A percentile compares a stretch with the other conserved stretches of the same genome.
Evolutionary conservation across 2,113 vertebrate genomes (phyloP).

Genomic region (Bolborhynchus lineola): DNA sequence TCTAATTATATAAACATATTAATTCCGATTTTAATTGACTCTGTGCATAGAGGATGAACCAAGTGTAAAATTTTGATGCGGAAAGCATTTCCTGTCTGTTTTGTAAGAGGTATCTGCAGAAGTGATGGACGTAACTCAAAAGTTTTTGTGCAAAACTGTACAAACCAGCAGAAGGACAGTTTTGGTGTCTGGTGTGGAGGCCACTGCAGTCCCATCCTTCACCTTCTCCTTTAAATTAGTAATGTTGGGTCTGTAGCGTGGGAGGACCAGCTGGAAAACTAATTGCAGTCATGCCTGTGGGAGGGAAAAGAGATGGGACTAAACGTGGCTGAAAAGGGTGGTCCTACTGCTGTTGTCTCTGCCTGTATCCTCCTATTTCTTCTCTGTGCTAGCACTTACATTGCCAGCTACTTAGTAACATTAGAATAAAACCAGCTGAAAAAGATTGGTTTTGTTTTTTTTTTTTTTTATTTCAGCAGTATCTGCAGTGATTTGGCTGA

Average conservation of each 20-base stretch:
- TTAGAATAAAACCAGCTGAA: background rate
- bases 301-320: background rate
- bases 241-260: background rate
- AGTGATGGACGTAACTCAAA: background rate
- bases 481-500: background rate
- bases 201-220: background rate
- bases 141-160: background rate
- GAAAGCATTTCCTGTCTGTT: background rate
- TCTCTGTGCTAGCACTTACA: background rate
- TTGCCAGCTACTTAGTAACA: background rate
- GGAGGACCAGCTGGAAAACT: background rate
- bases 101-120: background rate
- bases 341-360: background rate
- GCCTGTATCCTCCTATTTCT: background rate
- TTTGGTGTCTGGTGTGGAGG: background rate
- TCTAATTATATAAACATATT: background rate
- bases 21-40: constrained; percentile 10
- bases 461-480: background rate
- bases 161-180: background rate
- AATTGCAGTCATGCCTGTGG: background rate
- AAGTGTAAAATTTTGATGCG: background rate
- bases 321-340: background rate
- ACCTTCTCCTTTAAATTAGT: background rate
- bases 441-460: background rate
- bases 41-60: background rate